phyloP scores from a whole-genome alignment of 2,113 vertebrate genomes.

The Oceanites oceanicus region DNA sequence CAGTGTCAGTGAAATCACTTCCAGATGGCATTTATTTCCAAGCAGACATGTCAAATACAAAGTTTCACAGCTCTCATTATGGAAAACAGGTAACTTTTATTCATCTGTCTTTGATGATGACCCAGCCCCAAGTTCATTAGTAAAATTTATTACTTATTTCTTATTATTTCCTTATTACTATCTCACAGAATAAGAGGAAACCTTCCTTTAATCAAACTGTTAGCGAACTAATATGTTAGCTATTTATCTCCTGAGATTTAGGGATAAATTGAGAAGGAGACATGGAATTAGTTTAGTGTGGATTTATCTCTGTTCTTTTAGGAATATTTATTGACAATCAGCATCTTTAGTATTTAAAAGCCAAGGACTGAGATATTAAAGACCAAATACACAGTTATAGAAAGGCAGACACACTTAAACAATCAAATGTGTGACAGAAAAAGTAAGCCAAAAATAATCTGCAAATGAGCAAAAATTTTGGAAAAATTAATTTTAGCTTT shows the following conservation, averaged over 20 bases:
- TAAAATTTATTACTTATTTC: slow-evolving; percentile 12
- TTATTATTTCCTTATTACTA: slow-evolving; percentile 3
- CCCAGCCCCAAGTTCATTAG: neutral
- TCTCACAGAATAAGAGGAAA: neutral
- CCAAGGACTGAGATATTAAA: neutral
- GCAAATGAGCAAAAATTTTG: neutral
- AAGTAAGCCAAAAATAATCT: neutral
- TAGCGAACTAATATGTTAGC: neutral
- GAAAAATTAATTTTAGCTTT: neutral
- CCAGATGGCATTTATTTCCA: neutral
- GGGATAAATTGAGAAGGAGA: neutral
- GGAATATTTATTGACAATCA: neutral
- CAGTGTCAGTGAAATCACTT: neutral
- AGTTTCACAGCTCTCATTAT: neutral
- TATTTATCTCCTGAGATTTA: neutral
- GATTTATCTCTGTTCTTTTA: neutral
- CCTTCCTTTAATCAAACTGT: neutral
- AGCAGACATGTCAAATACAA: neutral
- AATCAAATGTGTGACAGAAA: neutral
- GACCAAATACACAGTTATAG: neutral
- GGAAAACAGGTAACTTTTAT: neutral
- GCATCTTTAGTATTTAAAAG: neutral
- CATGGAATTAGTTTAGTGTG: neutral
- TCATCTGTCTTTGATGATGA: neutral
- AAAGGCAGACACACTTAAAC: neutral